These are phyloP conservation scores for Drosophila ironensis DNA, from an alignment of 1,140 invertebrate genomes.

Conservation along the genomic window DNA sequence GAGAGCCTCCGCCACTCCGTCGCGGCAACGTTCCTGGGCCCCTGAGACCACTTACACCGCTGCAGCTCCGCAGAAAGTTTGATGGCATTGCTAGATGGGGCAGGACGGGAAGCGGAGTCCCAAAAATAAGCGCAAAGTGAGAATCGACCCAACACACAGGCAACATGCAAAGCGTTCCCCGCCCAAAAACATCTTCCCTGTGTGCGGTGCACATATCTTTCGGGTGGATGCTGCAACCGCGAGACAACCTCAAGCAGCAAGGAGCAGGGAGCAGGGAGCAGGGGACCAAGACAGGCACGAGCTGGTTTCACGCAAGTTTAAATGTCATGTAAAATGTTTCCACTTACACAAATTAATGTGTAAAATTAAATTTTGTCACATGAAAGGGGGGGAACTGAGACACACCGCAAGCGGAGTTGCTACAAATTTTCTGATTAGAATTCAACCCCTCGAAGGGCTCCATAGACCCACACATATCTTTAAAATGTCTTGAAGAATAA, in stretches of 20 bases:
- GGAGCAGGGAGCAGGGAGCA: not conserved
- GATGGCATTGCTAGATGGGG: not conserved
- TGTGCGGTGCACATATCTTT: constrained; percentile 38
- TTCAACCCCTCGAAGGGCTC: too few relatives aligned
- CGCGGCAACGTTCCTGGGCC: not conserved
- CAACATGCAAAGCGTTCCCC: constrained; percentile 65
- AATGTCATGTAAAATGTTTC: constrained; percentile 80
- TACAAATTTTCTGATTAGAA: constrained; percentile 1
- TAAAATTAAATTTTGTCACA: constrained; percentile 70
- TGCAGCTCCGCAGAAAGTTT: constrained; percentile 62
- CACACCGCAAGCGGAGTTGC: constrained; percentile 10
- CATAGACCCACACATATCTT: not conserved
- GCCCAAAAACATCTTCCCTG: constrained; percentile 8
- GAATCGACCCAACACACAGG: constrained; percentile 68
- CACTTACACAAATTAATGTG: constrained; percentile 81
- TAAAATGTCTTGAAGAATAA: not conserved
- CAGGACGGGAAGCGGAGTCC: not conserved
- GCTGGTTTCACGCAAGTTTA: constrained; percentile 58
- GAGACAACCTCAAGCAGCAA: constrained; percentile 34
- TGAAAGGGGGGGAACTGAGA: constrained; percentile 26
- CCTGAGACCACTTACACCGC: constrained; percentile 68
- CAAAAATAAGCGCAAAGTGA: constrained; percentile 72
- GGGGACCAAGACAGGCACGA: constrained; percentile 26
- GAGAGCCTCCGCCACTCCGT: not conserved
- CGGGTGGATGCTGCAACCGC: constrained; percentile 16